Conservation (phyloP, 1,140 invertebrate genomes). For the Drosophila pallidifrons region DNA sequence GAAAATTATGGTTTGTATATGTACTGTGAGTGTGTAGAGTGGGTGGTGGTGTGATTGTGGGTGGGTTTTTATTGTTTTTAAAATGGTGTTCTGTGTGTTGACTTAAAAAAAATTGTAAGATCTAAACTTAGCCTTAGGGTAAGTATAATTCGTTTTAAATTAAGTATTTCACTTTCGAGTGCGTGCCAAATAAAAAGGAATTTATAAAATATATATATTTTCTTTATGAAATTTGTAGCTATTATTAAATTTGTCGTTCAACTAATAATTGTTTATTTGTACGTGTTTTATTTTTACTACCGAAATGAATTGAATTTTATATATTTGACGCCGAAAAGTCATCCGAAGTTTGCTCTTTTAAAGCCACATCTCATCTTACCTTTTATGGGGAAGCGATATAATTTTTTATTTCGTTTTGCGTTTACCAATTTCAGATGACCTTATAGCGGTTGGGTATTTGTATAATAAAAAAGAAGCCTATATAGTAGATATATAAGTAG, state of each 20-base stretch:
- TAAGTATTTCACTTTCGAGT: constrained; percentile 53
- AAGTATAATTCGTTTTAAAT: constrained; percentile 27
- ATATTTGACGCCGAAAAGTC: constrained; percentile 25
- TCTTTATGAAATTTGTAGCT: constrained; percentile 49
- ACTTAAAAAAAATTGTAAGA: constrained; percentile 55
- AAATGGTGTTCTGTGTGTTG: constrained; percentile 25
- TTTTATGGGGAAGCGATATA: constrained; percentile 7
- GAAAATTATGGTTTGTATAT: constrained; percentile 39
- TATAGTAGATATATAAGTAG: constrained; percentile 19
- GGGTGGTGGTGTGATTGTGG: constrained; percentile 5
- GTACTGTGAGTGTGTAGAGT: constrained; percentile 3
- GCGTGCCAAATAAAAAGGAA: constrained; percentile 79
- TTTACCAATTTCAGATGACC: constrained; percentile 51
- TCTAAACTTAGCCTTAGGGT: constrained; percentile 57
- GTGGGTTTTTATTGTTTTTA: constrained; percentile 23
- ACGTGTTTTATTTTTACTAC: constrained; percentile 40
- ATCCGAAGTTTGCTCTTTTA: constrained; percentile 4
- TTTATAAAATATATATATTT: constrained; percentile 61
- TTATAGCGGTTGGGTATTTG: constrained; percentile 30
- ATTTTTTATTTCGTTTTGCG: constrained; percentile 2
- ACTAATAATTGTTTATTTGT: constrained; percentile 41
- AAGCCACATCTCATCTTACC: constrained; percentile 46
- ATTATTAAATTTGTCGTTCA: constrained; percentile 33
- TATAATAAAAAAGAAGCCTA: constrained; percentile 51
- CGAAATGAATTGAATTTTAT: constrained; percentile 30